phyloP scores from a whole-genome alignment of 1,140 invertebrate genomes.

The Lasioglossum baleicum region DNA sequence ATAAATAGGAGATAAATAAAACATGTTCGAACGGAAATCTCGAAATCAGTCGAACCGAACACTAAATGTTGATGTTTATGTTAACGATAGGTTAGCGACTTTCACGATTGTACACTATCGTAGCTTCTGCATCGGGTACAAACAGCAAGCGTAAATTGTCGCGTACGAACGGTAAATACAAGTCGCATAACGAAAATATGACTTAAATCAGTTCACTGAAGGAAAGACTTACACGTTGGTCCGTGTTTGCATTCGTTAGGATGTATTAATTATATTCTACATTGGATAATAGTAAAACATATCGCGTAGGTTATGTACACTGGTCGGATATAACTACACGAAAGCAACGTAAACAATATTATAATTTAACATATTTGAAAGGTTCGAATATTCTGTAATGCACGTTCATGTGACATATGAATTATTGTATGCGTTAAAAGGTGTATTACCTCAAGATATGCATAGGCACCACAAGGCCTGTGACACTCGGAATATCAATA shows the following conservation, averaged over 20 bases:
- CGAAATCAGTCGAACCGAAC: not conserved
- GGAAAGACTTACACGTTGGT: not conserved
- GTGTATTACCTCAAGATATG: slow-evolving; percentile 74
- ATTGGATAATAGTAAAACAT: slow-evolving; percentile 9
- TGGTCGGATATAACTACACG: slow-evolving; percentile 50
- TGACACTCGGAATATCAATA: slow-evolving; percentile 76
- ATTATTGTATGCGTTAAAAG: slow-evolving; percentile 9
- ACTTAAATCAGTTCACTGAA: slow-evolving; percentile 15
- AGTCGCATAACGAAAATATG: not conserved
- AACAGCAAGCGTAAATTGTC: not conserved
- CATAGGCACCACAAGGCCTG: slow-evolving; percentile 75
- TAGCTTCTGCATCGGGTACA: not conserved
- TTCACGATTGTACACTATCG: not conserved
- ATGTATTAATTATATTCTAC: not conserved
- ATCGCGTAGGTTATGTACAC: slow-evolving; percentile 67
- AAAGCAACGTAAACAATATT: slow-evolving; percentile 71
- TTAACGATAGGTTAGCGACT: not conserved
- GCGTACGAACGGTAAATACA: not conserved
- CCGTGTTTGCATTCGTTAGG: not conserved
- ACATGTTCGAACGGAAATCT: no score
- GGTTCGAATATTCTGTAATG: not conserved
- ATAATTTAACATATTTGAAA: slow-evolving; percentile 16
- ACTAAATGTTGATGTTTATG: not conserved
- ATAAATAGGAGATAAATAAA: not conserved
- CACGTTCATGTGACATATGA: not conserved